Base-by-base conservation (phyloP, 1,140 invertebrate species). In the Papilio machaon region DNA sequence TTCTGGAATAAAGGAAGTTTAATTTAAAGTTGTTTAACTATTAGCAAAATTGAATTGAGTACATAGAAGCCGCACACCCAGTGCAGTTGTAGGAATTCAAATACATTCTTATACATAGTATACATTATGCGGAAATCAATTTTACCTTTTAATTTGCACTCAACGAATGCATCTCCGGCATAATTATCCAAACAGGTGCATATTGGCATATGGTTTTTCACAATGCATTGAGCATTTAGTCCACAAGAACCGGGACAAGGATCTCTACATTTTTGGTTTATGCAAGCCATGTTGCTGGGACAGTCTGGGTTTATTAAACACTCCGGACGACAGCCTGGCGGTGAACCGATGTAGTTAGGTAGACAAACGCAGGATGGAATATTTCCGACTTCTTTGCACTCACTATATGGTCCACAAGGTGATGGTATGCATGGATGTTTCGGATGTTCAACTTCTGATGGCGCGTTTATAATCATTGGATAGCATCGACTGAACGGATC, bases 401-500 rank as follows among this genome's bases (percentile, higher is more conserved):
- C 94, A 88, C 95, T 96, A 87, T 96, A 96, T 15, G 95, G 95
- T 60, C 96, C 96, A 87, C 96, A 97, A n/a, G 96, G 96, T 43
- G 95, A 95, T 7, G 96, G 96, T 82, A 94, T 83, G 85, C 96
- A 96, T 13, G 96, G 95, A 84, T 95, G 91, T 83, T 86, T 87
- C 81, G 92, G 91, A 82, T 90, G 88, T 84, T 87, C 84, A 19
- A 86, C 82, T 84, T 90, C 83, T 73, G 84, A 79, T 82, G 91
- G 84, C 74, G 88, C 76, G 73, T 86, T 85, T 23, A 83, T 73
- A 83, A 90, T 84, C 35, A 96, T 91, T 80, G 96, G 91, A 82
- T 95, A 95, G 85, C 95, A 97, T 88, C 96, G 94, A 78, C 96
- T 95, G 83, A 97, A 97, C 60, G 97, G 96, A 95, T 97, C 96